Conservation (phyloP, 2,797 vertebrate genomes). For the Poliocrania exsul region DNA sequence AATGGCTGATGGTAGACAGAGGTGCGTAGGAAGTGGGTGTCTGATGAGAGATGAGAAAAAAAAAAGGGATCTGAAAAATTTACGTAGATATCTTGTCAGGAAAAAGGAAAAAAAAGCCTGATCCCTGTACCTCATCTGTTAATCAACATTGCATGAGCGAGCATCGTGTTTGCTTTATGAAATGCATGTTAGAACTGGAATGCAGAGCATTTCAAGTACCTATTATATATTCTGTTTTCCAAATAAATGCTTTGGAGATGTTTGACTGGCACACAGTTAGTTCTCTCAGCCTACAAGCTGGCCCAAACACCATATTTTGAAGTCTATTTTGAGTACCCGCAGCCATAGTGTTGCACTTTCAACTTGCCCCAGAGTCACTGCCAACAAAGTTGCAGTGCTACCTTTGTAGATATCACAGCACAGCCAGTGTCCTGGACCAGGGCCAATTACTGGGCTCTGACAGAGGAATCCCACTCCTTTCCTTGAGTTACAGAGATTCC, state of each 20-base stretch:
- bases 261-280: neutral
- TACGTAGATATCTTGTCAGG: neutral
- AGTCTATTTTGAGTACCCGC: neutral
- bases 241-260: neutral
- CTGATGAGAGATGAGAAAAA: neutral
- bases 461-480: rapidly evolving
- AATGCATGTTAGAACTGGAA: neutral
- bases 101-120: neutral
- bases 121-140: neutral
- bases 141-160: neutral
- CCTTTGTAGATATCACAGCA: neutral
- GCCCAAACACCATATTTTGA: neutral
- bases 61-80: neutral
- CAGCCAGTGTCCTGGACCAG: rapidly evolving
- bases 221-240: neutral
- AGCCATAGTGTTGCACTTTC: neutral
- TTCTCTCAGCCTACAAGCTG: neutral
- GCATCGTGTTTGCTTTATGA: neutral
- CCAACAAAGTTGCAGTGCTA: neutral
- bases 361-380: neutral
- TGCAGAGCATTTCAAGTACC: neutral
- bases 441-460: neutral
- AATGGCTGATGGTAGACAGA: neutral
- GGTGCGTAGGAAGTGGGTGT: neutral
- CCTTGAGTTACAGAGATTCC: neutral